A percentile compares a stretch with the other conserved stretches of the same genome.
phyloP scores from a whole-genome alignment of 2,113 vertebrate species.

The Pygoscelis antarcticus region DNA sequence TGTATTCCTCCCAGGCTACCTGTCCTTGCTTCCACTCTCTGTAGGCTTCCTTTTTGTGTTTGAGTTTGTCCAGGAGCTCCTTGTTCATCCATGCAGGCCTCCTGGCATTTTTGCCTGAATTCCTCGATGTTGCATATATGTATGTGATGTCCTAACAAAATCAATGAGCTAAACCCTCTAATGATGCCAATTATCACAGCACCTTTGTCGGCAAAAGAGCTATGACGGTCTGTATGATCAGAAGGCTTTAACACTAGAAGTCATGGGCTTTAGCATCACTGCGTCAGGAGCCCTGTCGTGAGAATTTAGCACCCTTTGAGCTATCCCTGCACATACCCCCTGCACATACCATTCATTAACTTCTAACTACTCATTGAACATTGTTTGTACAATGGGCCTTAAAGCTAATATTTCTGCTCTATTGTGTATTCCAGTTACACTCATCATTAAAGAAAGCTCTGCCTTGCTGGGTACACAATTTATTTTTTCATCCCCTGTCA shows the following conservation, averaged over 20 bases:
- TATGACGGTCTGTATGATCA: background rate
- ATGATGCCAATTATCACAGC: background rate
- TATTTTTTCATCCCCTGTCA: slow-evolving; percentile 17
- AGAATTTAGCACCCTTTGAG: background rate
- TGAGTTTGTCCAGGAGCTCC: no score
- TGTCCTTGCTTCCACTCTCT: no score
- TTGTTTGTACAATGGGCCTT: background rate
- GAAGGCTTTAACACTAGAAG: background rate
- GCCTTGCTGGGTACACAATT: background rate
- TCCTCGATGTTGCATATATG: background rate
- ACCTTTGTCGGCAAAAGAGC: background rate
- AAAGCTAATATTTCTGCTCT: background rate
- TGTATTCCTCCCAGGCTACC: no score
- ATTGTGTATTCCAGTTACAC: background rate
- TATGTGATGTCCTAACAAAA: background rate
- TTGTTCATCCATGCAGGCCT: no score
- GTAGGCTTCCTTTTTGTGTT: no score
- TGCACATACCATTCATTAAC: background rate
- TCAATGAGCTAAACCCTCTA: background rate
- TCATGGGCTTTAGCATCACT: background rate
- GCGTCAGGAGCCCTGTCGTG: background rate
- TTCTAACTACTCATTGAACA: background rate
- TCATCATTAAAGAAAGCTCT: background rate
- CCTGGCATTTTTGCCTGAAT: no score
- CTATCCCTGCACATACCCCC: background rate